Percentiles rank a stretch among this genome's conserved stretches.
Evolutionary conservation across 2,113 vertebrate genomes (phyloP).

Genomic region (Sapajus apella): DNA sequence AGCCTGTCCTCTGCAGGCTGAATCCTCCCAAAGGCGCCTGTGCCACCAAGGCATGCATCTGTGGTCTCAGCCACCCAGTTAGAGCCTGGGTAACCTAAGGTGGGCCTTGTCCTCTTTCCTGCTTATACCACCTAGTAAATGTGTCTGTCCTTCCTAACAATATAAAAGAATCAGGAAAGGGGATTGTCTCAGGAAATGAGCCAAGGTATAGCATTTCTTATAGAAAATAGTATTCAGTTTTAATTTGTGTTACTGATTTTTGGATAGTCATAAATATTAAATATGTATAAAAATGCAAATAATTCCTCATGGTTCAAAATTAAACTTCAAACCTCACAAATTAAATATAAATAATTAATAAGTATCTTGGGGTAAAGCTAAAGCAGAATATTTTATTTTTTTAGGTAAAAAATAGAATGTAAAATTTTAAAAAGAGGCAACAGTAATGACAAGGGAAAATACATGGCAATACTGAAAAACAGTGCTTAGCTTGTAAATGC

Average conservation of each 20-base stretch:
- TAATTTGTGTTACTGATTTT: conserved; percentile 5
- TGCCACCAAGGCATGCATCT: not conserved
- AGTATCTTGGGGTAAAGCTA: not conserved
- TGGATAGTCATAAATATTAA: not conserved
- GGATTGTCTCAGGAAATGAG: not conserved
- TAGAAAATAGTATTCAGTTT: not conserved
- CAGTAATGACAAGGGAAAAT: not conserved
- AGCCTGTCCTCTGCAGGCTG: not conserved
- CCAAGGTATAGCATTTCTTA: not conserved
- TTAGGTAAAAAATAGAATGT: not conserved
- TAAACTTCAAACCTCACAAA: conserved; percentile 27
- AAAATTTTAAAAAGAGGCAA: conserved; percentile 17
- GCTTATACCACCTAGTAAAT: not conserved
- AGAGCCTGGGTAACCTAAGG: not conserved
- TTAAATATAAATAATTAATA: conserved; percentile 26
- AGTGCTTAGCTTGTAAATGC: not conserved
- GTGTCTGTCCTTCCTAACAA: not conserved
- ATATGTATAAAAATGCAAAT: not conserved
- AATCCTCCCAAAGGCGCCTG: not conserved
- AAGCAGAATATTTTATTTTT: conserved; percentile 3
- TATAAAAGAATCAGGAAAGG: not conserved
- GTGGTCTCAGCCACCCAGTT: too few species aligned
- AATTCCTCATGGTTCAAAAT: not conserved
- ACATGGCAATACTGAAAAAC: not conserved
- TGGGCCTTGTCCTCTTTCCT: not conserved